Evolutionary conservation across 1,140 invertebrate species (phyloP), one percentile per base, ranked within the genome.

Genomic region (Ooceraea biroi): DNA sequence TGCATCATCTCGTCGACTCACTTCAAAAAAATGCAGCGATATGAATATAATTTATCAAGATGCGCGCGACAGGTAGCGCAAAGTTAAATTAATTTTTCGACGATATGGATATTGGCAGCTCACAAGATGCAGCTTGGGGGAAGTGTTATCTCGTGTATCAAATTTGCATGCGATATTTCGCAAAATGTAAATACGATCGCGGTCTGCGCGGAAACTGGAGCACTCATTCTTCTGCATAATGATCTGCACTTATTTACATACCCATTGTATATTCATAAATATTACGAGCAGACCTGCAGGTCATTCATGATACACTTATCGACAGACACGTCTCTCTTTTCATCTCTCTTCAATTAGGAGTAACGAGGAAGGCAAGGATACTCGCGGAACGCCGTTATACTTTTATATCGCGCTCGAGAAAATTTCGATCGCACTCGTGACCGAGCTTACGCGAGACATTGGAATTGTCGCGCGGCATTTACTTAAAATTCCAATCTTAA

Each of bases 191-290:
- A 80, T 69, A 78, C 68, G 63, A 52, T 48, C 50, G 44, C n/a
- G n/a, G n/a, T 41, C 50, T 46, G 48, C 50, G 36, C 25, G 25
- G 30, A 57, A 78, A 78, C 25, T 71, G 76, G 36, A 80, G 52
- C 76, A 58, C 46, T 80, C 36, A 80, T 71, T 71, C 36, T 80
- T 12, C 12, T 36, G 12, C 36, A 65, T 71, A 80, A 80, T 80
- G 65, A 80, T 58, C 41, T 36, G 36, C 50, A 41, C 71, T 80
- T 80, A 80, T 80, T 80, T 80, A 71, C 76, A 80, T 80, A 36
- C 7, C 8, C 52, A 25, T 80, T 71, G 76, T 80, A 69, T 80
- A 80, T 80, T 80, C 50, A 80, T 80, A 80, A 80, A 71, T n/a
- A 80, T 71, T 36, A 36, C 36, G 2, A 7, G 7, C 36, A 36